These are phyloP conservation scores for Nothocercus julius DNA, from an alignment of 2,113 vertebrate genomes.

Conservation along the genomic window DNA sequence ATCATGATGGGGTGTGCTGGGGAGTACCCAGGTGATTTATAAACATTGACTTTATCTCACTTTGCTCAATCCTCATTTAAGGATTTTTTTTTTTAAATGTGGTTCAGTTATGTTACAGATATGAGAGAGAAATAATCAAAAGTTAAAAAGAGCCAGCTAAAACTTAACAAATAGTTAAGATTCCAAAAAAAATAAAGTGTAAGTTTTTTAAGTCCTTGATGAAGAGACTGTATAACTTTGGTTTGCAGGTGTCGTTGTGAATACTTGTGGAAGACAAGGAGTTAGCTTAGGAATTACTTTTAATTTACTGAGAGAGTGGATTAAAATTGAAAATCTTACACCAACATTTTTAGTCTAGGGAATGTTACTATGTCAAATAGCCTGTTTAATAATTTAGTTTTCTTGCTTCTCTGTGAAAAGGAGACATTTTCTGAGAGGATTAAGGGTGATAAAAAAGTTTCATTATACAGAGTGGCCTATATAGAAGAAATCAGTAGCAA, in stretches of 20 bases:
- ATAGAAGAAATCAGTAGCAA: neutral
- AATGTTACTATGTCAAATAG: neutral
- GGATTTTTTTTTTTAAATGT: neutral
- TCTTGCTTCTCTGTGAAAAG: neutral
- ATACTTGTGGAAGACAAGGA: neutral
- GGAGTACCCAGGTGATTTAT: neutral
- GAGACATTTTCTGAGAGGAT: neutral
- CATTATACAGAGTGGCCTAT: neutral
- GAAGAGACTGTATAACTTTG: neutral
- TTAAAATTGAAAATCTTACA: slow-evolving; percentile 3
- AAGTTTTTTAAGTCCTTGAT: neutral
- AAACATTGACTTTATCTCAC: neutral
- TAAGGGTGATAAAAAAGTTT: neutral
- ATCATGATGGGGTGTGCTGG: neutral
- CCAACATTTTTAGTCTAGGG: neutral
- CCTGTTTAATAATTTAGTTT: neutral
- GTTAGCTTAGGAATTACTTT: neutral
- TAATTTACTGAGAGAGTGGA: neutral
- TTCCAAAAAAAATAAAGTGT: neutral
- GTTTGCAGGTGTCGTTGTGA: neutral
- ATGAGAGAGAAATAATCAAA: neutral
- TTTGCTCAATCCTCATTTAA: neutral
- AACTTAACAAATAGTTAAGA: neutral
- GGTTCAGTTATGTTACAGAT: neutral
- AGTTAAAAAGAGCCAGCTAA: neutral